phyloP scores from a whole-genome alignment of 2,113 vertebrate genomes.

The Cettia cetti region DNA sequence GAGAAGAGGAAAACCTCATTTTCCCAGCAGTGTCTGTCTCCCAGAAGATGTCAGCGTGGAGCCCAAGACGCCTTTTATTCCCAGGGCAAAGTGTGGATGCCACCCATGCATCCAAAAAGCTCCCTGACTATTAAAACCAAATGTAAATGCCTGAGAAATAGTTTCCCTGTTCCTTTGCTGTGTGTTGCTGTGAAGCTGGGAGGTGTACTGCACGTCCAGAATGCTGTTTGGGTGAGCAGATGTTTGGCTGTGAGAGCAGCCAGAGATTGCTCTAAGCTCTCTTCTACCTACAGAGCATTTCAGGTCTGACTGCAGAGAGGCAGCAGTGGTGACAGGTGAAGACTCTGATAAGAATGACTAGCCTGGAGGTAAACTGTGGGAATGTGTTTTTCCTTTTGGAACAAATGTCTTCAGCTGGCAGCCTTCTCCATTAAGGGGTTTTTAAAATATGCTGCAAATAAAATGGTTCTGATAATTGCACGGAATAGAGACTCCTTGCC shows the following conservation, averaged over 20 bases:
- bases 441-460: not conserved
- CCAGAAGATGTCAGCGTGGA: not conserved
- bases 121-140: conserved; percentile 15
- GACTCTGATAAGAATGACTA: not conserved
- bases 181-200: not conserved
- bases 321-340: not conserved
- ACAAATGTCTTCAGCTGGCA: not conserved
- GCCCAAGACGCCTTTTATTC: not conserved
- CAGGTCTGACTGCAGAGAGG: not conserved
- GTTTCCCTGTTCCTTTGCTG: not conserved
- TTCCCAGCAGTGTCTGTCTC: not conserved
- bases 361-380: not conserved
- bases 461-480: not conserved
- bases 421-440: not conserved
- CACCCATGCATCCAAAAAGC: not conserved
- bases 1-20: not conserved
- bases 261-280: not conserved
- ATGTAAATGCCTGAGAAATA: not conserved
- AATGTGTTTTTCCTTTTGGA: not conserved
- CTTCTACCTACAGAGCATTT: not conserved
- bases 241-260: not conserved
- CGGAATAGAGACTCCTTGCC: not conserved
- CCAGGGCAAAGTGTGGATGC: not conserved
- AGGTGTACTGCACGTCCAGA: not conserved
- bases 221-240: conserved; percentile 40